Base-by-base conservation (phyloP, 2,888 invertebrate species). In the Taphrorychus bicolor region DNA sequence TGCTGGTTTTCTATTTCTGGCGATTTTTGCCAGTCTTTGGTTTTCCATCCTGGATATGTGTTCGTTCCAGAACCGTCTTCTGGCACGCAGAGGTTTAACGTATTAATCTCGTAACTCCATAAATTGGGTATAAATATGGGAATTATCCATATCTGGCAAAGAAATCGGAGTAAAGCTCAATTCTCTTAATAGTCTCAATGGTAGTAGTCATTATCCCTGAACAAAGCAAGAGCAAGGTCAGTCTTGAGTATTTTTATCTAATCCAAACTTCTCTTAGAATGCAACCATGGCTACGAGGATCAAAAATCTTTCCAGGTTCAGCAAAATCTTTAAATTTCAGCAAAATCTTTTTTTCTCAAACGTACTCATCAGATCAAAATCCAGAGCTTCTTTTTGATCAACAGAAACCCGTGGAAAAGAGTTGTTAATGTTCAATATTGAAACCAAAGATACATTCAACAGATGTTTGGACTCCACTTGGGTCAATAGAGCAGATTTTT, bases 291-390 rank as follows among this genome's bases (percentile, higher is more conserved):
- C 86, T 90, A 76, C 88, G 89, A 0, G 96, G 94, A 84, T 98
- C 95, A 73, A 97, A 91, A 78, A 95, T 94, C 79, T 97, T 95
- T 95, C 96, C 95, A 71, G 95, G 91, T 75, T 92, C 91, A 78
- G 92, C 91, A 80, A 95, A 95, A 79, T 97, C 95, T 84, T 98
- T 97, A 16, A 98, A 95, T 84, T 92, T 98, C 69, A 94, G 71
- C 95, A 91, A 86, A 98, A 99, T 73, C 98, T 91, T 74, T 98
- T 88, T 84, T 99, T 99, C 83, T 99, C 99, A 83, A 99, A 99
- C 87, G 99, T 90, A 3, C 99, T 99, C 98, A 99, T 98, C 76
- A 99, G 86, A 83, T 97, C 98, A 22, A 97, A 96, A 56, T 95
- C 92, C 32, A 98, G 84, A 1, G 98, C 98, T 83, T 99, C 98